Percentiles rank a stretch among this genome's conserved stretches.
phyloP scores from a whole-genome alignment of 2,113 vertebrate species.

The Zootoca vivipara region DNA sequence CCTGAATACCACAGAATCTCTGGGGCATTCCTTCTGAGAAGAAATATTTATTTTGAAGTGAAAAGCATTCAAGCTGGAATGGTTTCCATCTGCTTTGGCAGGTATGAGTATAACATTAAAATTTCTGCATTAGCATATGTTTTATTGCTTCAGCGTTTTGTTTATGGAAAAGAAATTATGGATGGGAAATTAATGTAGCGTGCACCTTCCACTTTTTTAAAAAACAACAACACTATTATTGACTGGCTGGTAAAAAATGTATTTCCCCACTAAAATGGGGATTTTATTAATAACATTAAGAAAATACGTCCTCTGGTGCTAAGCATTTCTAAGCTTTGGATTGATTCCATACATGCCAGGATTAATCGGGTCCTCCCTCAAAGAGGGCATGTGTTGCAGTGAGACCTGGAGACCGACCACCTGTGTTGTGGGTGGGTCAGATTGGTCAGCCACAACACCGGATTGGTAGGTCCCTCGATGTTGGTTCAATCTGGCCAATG shows the following conservation, averaged over 20 bases:
- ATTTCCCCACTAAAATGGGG: not conserved
- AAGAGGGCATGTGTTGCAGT: too few species aligned
- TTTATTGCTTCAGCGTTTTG: slow-evolving; percentile 10
- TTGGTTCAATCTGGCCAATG: too few species aligned
- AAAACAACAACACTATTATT: not conserved
- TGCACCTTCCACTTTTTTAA: slow-evolving; percentile 1
- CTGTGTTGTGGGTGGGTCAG: too few species aligned
- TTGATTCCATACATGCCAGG: not conserved
- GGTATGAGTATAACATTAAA: slow-evolving; percentile 12
- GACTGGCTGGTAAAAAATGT: not conserved
- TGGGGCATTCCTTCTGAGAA: not conserved
- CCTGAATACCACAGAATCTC: not conserved
- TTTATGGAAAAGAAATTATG: slow-evolving; percentile 24
- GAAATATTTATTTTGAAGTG: slow-evolving; percentile 7
- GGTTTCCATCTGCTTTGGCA: slow-evolving; percentile 22
- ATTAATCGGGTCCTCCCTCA: too few species aligned
- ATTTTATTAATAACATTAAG: slow-evolving; percentile 6
- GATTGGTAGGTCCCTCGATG: too few species aligned
- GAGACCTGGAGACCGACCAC: too few species aligned
- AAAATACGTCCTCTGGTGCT: not conserved
- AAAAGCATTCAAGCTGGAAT: not conserved
- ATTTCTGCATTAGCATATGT: slow-evolving; percentile 24
- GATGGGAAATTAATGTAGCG: slow-evolving; percentile 7
- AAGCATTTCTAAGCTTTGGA: not conserved
- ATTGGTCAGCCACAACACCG: too few species aligned